phyloP scores from a whole-genome alignment of 2,797 vertebrate species.

The Gila robusta region DNA sequence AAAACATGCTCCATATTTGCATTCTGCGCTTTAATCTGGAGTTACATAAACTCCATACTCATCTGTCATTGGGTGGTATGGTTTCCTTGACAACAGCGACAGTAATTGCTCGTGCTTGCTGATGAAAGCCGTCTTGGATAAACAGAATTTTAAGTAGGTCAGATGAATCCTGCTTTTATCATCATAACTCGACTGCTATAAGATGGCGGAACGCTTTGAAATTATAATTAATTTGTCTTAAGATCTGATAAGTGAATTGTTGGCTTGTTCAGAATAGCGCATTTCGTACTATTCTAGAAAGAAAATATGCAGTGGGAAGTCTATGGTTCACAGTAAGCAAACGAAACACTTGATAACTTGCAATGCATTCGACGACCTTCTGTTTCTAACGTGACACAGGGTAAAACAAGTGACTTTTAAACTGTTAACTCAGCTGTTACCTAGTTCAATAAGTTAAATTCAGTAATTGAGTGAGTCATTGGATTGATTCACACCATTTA shows the following conservation, averaged over 20 bases:
- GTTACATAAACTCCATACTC: slow-evolving; percentile 46
- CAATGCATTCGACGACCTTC: neutral
- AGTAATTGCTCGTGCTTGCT: slow-evolving; percentile 58
- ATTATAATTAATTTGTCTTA: slow-evolving; percentile 4
- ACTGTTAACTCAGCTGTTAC: neutral
- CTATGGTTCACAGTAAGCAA: neutral
- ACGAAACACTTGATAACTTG: neutral
- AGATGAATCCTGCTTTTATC: slow-evolving; percentile 57
- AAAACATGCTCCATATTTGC: slow-evolving; percentile 8
- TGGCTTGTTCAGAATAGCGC: neutral
- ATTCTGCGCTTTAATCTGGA: slow-evolving; percentile 12
- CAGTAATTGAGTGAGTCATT: neutral
- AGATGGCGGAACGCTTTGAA: slow-evolving; percentile 18
- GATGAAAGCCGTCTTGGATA: slow-evolving; percentile 58
- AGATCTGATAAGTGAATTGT: slow-evolving; percentile 9
- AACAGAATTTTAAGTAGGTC: slow-evolving; percentile 58
- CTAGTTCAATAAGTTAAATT: too few species aligned
- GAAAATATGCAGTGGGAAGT: neutral
- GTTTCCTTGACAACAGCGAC: slow-evolving; percentile 63
- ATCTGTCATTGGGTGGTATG: slow-evolving; percentile 41
- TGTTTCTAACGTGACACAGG: neutral
- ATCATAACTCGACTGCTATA: slow-evolving; percentile 17
- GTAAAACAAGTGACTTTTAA: neutral
- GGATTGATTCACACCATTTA: neutral
- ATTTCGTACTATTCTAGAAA: neutral